Conservation (phyloP, 2,113 vertebrate genomes). For the Pongo pygmaeus region DNA sequence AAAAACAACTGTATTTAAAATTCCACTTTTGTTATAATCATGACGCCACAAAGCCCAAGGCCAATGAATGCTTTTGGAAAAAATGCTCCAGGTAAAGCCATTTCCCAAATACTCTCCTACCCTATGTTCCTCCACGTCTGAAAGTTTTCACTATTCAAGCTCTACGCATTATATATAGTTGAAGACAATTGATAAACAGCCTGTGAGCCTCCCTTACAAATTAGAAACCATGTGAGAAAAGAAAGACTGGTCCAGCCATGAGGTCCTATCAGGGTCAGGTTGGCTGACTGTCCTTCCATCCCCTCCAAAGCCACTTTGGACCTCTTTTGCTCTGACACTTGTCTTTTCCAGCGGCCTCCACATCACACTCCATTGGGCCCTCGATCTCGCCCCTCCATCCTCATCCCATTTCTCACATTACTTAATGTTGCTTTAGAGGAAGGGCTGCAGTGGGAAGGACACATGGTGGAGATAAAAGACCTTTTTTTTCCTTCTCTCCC, state of each 20-base stretch:
- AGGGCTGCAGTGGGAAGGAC: background rate
- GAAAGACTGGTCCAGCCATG: accelerated
- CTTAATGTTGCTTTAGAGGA: background rate
- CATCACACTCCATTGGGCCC: background rate
- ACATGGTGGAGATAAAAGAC: background rate
- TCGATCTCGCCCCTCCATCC: background rate
- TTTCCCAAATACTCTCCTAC: background rate
- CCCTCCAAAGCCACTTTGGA: background rate
- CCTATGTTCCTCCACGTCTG: background rate
- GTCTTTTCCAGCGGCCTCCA: background rate
- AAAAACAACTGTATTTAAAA: background rate
- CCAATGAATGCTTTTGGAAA: background rate
- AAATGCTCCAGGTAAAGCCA: background rate
- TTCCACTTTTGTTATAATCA: background rate
- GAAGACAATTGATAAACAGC: background rate
- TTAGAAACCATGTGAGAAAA: background rate
- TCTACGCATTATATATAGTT: accelerated
- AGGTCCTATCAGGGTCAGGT: background rate
- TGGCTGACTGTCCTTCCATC: background rate
- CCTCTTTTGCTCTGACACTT: background rate
- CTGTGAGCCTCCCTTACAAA: background rate
- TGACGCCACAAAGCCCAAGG: background rate
- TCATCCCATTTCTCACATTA: background rate
- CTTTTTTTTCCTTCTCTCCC: background rate
- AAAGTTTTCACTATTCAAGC: background rate